Base-by-base conservation (phyloP, 2,797 vertebrate species). In the Bucorvus abyssinicus region DNA sequence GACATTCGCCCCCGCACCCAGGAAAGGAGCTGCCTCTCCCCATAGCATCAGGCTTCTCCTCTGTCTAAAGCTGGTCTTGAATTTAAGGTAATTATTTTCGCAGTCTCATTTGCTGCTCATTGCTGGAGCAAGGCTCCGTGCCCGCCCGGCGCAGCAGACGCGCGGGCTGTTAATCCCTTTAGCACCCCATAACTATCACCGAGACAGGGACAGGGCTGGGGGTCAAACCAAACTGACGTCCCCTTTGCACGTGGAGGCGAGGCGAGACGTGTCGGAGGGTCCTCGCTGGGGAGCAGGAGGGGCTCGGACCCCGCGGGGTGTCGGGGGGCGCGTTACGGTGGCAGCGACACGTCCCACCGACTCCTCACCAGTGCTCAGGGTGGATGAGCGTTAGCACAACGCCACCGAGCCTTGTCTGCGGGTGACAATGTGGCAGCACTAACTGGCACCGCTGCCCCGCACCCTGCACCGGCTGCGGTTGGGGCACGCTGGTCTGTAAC, bases 141-240 rank as follows among this genome's bases (percentile, higher is more conserved):
- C 52, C 71, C 77, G 5, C 57, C 61, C 6, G 3, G 34, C 10
- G 23, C 11, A 17, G 90, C 74, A 56, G 76, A 10, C 18, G 1
- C 19, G 7, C 8, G 53, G 44, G n/a, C 87, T 45, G 87, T 76
- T 95, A 89, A 94, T 95, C 87, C 91, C 87, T 87, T 96, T 89
- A 91, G 87, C 95, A 60, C 83, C 14, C 84, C 94, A 38, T 15
- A 87, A 38, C 76, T 4, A 81, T 91, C 91, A 53, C 87, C 6
- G 1, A 90, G 89, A 89, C 87, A 61, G 76, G 5, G 29, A 11
- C 10, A 0, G 71, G 44, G 56, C 87, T 56, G 0, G 40, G 78
- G 20, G 49, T 4, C 4, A 45, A 87, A 18, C 79, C 76, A 10
- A 76, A 1, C 7, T 78, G 96, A 94, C 89, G 68, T 49, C 45